Conservation (phyloP, 2,113 vertebrate species). For the Gymnorhina tibicen region DNA sequence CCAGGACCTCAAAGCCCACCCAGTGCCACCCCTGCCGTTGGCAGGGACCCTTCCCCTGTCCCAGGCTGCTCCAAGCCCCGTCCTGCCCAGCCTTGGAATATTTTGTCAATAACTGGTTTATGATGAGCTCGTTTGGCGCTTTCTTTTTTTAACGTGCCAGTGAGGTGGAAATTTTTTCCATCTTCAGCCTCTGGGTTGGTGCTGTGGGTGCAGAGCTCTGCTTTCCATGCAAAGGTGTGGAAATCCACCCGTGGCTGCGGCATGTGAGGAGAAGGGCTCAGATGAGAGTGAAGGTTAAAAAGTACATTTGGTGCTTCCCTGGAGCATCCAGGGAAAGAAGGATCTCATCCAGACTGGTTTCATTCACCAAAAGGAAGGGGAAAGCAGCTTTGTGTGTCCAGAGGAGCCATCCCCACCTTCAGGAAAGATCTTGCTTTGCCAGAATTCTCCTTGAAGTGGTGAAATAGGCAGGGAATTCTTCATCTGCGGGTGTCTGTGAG, state of each 20-base stretch:
- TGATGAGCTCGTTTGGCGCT: not conserved
- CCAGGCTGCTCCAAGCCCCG: not conserved
- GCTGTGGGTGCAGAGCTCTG: not conserved
- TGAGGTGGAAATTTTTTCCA: not conserved
- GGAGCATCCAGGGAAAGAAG: not conserved
- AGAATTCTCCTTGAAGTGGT: not conserved
- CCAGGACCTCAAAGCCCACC: not conserved
- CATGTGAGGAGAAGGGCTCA: accelerated
- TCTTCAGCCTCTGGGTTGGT: not conserved
- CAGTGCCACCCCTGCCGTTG: not conserved
- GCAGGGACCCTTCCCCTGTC: not conserved
- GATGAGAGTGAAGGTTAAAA: not conserved
- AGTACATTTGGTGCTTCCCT: not conserved
- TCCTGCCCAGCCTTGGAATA: not conserved
- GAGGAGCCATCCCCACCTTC: not conserved
- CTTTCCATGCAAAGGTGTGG: not conserved
- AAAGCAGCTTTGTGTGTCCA: not conserved
- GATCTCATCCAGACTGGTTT: not conserved
- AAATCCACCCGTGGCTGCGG: not conserved
- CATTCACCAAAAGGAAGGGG: not conserved
- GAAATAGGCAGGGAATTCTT: not conserved
- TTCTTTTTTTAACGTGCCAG: not conserved
- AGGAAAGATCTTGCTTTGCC: not conserved
- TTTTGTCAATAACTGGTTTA: not conserved
- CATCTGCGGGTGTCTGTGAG: not conserved